These are phyloP conservation scores for Burhinus bistriatus DNA, from an alignment of 2,113 vertebrate species.

Conservation along the genomic window DNA sequence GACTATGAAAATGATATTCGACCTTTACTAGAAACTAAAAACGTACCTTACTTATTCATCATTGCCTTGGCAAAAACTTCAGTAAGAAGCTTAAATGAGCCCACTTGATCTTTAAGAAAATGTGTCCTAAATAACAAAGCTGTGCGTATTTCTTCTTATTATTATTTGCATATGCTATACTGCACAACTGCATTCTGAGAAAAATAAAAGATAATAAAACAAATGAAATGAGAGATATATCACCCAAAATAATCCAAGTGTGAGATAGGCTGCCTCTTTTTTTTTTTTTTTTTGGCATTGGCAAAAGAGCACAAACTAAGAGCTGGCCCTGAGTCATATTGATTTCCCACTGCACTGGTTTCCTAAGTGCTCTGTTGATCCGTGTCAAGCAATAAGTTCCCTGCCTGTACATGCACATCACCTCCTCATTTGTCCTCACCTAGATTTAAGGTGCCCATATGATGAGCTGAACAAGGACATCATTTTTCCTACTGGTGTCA, in stretches of 20 bases:
- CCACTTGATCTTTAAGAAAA: conserved; percentile 62
- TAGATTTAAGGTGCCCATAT: conserved; percentile 87
- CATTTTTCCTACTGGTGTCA: conserved; percentile 81
- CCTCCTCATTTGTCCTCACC: conserved; percentile 84
- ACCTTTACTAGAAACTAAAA: conserved; percentile 60
- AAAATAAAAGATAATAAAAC: conserved; percentile 73
- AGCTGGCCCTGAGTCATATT: conserved; percentile 84
- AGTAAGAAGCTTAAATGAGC: conserved; percentile 43
- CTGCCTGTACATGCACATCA: conserved; percentile 82
- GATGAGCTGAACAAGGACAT: conserved; percentile 86
- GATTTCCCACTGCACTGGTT: conserved; percentile 86
- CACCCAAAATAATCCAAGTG: conserved; percentile 70
- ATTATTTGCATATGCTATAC: conserved; percentile 69
- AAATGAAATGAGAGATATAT: conserved; percentile 74
- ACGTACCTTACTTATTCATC: conserved; percentile 48
- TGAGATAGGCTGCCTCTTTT: conserved; percentile 60
- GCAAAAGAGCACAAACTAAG: conserved; percentile 73
- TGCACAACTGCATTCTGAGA: conserved; percentile 62
- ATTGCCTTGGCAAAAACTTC: conserved; percentile 52
- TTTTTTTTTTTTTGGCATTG: conserved; percentile 56
- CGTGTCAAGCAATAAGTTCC: conserved; percentile 85
- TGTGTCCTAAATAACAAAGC: conserved; percentile 55
- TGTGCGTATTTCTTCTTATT: conserved; percentile 9
- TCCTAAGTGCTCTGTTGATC: conserved; percentile 87
- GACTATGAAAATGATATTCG: conserved; percentile 42